Base-by-base conservation (phyloP, 2,113 vertebrate species). In the Podarcis cretensis region DNA sequence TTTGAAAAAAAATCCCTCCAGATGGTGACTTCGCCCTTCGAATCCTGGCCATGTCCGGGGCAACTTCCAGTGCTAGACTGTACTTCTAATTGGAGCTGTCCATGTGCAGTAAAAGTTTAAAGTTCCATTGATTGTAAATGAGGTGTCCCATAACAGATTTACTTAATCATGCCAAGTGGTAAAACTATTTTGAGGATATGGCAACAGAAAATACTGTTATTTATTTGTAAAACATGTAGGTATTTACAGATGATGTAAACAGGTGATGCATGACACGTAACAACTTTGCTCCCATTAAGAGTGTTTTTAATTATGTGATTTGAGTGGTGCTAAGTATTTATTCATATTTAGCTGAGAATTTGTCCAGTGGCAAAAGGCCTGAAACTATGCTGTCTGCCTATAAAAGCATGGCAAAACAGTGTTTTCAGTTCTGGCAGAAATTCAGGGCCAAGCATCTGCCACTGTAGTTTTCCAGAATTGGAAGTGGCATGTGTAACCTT, bases 391-490 rank as follows among this genome's bases (percentile, higher is more conserved):
- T 48, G n/a, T 74, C 32, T 48, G 54, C 35, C 54, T 82, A 43
- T 54, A n/a, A 35, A 71, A 12, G 20, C 37, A 35, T 83, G 91
- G 48, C 21, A 89, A 84, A 27, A 86, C 9, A 85, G 2, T 83
- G 9, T 80, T 63, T 79, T 71, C 54, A 77, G 0, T 73, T 81
- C 66, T 92, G 87, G 69, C 90, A 91, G 83, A 92, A 85, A 90
- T 94, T 84, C 87, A 78, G 69, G 40, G 27, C 48, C 86, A 94
- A 94, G 37, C 89, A 96, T 93, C 90, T 96, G 88, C 77, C 77
- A 89, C 77, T 90, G 37, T 89, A 87, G 91, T 95, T 88, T 92
- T 91, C 77, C 16, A 16, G 87, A 92, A 32, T 0, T 91, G 81
- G 63, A 95, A 76, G 6, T 91, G 14, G 1, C 78, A 83, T 32